These are phyloP conservation scores for Lepidonotus clava DNA, from an alignment of 2,888 invertebrate species.

Conservation along the genomic window DNA sequence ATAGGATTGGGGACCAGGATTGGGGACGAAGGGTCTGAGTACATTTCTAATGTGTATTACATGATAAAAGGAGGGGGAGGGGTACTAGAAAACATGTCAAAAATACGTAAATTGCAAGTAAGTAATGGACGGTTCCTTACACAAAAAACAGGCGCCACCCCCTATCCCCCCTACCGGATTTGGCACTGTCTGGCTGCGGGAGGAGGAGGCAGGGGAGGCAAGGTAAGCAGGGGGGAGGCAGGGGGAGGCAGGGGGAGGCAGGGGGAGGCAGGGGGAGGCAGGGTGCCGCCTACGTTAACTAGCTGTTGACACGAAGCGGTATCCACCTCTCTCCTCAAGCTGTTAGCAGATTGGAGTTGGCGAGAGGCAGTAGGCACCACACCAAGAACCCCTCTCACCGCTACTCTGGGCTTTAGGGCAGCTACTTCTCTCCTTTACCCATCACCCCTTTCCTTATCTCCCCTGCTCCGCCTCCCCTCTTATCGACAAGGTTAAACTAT, in stretches of 20 bases:
- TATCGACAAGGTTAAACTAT: too few species aligned
- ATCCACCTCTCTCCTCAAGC: neutral
- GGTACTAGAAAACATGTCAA: too few species aligned
- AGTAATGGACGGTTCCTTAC: neutral
- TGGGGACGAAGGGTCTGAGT: neutral
- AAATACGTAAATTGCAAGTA: too few species aligned
- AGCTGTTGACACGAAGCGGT: neutral
- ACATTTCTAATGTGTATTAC: neutral
- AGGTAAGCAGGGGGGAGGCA: neutral
- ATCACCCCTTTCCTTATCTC: too few species aligned
- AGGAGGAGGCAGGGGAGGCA: neutral
- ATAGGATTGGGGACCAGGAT: too few species aligned
- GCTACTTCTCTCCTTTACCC: too few species aligned
- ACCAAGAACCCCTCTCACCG: neutral
- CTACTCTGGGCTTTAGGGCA: neutral
- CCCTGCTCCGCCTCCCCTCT: too few species aligned
- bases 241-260: neutral
- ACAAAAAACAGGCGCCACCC: too few species aligned
- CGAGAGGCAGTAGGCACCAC: neutral
- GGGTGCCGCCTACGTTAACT: too few species aligned
- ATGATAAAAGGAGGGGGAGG: neutral
- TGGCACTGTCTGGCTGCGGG: neutral
- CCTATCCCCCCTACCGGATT: neutral
- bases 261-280: neutral
- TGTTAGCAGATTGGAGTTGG: neutral